Base-by-base conservation (phyloP, 2,888 invertebrate species). In the Cantharis lateralis region DNA sequence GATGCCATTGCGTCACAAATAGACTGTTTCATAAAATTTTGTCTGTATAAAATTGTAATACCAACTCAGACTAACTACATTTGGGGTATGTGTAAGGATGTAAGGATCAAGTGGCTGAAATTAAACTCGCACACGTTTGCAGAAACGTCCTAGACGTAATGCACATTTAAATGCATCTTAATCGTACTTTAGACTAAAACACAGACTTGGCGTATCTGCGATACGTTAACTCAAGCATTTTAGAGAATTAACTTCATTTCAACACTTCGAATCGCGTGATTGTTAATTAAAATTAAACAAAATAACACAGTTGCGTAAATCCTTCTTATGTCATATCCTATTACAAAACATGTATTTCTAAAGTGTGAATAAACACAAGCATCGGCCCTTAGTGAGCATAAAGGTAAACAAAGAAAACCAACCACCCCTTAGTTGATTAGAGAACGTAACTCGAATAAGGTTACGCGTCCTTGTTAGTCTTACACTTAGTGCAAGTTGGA, bases 401-500 rank as follows among this genome's bases (percentile, higher is more conserved):
- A 75, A 75, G 28, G 75, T 75, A 75, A 71, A 71, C 71, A 75
- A 61, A 71, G 75, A 75, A 71, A 75, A 66, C 68, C 71, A 66
- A 71, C 26, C 71, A 75, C 76, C 72, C 76, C 69, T 62, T 72
- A 72, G 68, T 76, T 72, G 72, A 76, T 72, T 76, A 76, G 72
- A 76, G 71, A 72, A 76, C 69, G 76, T 72, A 72, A 76, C 76
- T 72, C 62, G 76, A 76, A 68, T 69, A 72, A 70, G 72, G 76
- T 64, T 61, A 69, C 72, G 48, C 72, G 69, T 69, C 73, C 72
- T 70, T 76, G 76, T 70, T 76, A 76, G 75, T 72, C 72, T 71
- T 72, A 72, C 69, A 77, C 70, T 77, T 77, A 62, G 70, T 72
- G 66, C 74, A 77, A 77, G 62, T 77, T 77, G 70, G 70, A 77